Conservation (phyloP, 2,113 vertebrate genomes). For the Felis catus region DNA sequence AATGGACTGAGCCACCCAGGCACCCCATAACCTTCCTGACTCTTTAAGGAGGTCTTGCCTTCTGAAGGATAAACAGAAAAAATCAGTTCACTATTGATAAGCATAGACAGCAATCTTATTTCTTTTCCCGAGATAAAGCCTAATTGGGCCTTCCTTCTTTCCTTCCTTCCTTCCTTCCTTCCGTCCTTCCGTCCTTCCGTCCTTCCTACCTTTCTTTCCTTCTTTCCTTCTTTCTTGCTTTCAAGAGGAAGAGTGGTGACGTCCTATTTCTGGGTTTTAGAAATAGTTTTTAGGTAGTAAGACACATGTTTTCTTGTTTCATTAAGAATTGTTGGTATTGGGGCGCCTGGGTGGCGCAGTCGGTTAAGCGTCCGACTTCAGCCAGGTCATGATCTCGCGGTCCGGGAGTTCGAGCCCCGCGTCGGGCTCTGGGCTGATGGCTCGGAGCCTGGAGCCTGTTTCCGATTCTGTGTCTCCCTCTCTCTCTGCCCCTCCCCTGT, state of each 20-base stretch:
- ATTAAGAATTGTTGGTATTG: background rate
- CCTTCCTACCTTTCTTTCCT: no score
- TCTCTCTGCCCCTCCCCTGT: no score
- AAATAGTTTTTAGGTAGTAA: constrained; percentile 14
- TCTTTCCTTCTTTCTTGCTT: background rate
- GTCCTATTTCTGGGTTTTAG: constrained; percentile 4
- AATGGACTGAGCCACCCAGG: no score
- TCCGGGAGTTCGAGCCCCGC: no score
- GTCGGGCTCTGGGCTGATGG: no score
- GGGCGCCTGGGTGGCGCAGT: no score
- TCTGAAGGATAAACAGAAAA: background rate
- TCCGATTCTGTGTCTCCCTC: no score
- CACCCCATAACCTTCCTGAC: background rate
- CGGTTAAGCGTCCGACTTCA: no score
- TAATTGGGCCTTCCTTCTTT: background rate
- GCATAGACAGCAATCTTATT: background rate
- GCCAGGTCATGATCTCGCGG: no score
- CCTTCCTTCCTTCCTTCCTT: background rate
- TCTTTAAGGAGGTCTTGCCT: background rate
- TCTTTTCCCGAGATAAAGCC: constrained; percentile 17
- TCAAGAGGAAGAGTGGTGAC: background rate
- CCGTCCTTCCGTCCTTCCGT: background rate
- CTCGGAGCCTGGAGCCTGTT: no score
- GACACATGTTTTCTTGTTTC: background rate
- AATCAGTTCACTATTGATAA: background rate